phyloP scores from a whole-genome alignment of 2,113 vertebrate genomes.

The Malaclemys terrapin region DNA sequence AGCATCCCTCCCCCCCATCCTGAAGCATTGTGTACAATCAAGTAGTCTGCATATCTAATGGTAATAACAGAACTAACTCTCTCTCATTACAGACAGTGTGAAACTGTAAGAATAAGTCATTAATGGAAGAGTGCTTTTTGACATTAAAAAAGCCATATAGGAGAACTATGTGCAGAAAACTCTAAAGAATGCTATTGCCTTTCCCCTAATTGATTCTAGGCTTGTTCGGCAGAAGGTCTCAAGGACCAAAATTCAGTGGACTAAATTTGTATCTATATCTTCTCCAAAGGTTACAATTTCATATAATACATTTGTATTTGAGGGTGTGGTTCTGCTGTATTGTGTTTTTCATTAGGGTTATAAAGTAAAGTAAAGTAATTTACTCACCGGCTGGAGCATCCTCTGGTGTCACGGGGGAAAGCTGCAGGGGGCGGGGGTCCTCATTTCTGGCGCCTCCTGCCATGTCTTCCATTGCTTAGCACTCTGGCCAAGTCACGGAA shows the following conservation, averaged over 20 bases:
- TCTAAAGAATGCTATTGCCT: background rate
- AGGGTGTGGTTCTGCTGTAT: background rate
- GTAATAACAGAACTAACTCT: background rate
- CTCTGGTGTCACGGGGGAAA: background rate
- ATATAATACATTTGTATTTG: background rate
- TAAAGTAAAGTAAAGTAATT: background rate
- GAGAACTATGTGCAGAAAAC: background rate
- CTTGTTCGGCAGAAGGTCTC: background rate
- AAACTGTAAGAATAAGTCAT: slow-evolving; percentile 22
- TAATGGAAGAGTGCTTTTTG: background rate
- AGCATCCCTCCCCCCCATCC: background rate
- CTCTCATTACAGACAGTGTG: background rate
- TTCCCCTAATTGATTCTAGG: background rate
- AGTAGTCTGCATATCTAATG: slow-evolving; percentile 19
- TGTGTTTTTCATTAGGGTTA: background rate
- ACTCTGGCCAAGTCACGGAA: too few relatives aligned
- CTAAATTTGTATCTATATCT: background rate
- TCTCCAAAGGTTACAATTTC: background rate
- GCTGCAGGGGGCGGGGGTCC: background rate
- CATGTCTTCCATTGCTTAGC: background rate
- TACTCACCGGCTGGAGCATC: background rate
- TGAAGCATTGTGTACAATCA: slow-evolving; percentile 42
- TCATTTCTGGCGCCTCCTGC: background rate
- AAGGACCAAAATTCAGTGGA: background rate
- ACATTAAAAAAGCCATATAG: background rate